Percentiles rank a stretch among this genome's conserved stretches.
Evolutionary conservation across 2,113 vertebrate genomes (phyloP).

Genomic region (Amphiprion ocellaris): DNA sequence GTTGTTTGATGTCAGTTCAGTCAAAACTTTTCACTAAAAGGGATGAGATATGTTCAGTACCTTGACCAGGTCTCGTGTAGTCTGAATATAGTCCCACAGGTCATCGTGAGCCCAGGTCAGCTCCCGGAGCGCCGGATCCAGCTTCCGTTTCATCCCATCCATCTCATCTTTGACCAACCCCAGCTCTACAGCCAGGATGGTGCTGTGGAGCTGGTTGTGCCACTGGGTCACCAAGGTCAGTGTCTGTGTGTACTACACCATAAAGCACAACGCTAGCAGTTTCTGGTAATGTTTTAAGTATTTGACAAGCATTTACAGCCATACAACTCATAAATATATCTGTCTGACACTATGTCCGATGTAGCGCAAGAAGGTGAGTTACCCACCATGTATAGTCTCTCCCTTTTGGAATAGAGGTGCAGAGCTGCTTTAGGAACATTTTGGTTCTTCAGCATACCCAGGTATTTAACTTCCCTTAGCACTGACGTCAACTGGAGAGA

Average conservation of each 20-base stretch:
- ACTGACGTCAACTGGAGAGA: constrained; percentile 81
- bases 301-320: background rate
- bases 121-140: constrained; percentile 76
- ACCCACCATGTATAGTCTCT: constrained; percentile 82
- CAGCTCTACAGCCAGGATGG: constrained; percentile 79
- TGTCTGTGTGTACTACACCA: constrained; percentile 78
- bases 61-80: constrained; percentile 74
- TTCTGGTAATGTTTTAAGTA: background rate
- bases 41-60: constrained; percentile 26
- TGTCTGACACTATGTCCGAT: background rate
- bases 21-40: background rate
- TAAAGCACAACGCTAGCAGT: background rate
- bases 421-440: constrained; percentile 81
- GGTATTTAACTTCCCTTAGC: constrained; percentile 83
- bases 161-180: constrained; percentile 74
- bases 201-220: constrained; percentile 82
- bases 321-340: background rate
- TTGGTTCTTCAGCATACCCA: constrained; percentile 81
- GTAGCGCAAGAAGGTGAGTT: too few relatives aligned
- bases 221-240: constrained; percentile 81
- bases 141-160: constrained; percentile 69
- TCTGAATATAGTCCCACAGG: constrained; percentile 81
- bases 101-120: constrained; percentile 81
- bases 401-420: constrained; percentile 80
- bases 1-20: background rate